Conservation (phyloP, 2,888 invertebrate species). For the Eugnorisma glareosa region DNA sequence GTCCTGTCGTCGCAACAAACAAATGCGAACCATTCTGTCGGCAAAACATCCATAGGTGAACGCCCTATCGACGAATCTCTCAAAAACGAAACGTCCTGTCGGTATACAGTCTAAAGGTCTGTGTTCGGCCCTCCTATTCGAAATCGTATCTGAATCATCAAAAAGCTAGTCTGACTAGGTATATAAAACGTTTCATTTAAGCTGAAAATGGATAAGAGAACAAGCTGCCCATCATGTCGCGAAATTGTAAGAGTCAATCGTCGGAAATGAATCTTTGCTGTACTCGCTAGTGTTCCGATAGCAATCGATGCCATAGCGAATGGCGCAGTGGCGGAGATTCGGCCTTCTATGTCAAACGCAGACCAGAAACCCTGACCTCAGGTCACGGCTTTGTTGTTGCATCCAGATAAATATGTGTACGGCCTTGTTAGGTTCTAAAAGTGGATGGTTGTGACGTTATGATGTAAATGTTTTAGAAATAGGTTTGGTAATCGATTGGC, state of each 20-base stretch:
- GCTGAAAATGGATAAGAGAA: conserved; percentile 25
- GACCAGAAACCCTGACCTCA: conserved; percentile 30
- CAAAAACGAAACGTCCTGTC: too few relatives aligned
- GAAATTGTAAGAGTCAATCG: conserved; percentile 39
- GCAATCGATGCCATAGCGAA: conserved; percentile 45
- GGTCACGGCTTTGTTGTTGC: conserved; percentile 43
- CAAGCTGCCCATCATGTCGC: conserved; percentile 11
- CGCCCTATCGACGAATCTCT: too few relatives aligned
- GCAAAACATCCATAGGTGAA: too few relatives aligned
- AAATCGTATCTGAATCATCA: background rate
- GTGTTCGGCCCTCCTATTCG: too few relatives aligned
- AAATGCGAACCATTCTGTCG: too few relatives aligned
- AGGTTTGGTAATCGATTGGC: background rate
- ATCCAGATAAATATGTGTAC: conserved; percentile 40
- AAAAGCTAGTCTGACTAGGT: background rate
- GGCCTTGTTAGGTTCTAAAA: conserved; percentile 20
- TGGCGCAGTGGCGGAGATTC: conserved; percentile 49
- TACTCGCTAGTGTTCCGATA: conserved; percentile 9
- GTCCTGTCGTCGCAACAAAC: too few relatives aligned
- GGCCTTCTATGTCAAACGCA: conserved; percentile 44
- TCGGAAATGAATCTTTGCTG: conserved; percentile 49
- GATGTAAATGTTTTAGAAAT: background rate
- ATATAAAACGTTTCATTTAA: conserved; percentile 16
- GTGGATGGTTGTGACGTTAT: background rate
- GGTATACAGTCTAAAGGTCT: too few relatives aligned